phyloP scores from a whole-genome alignment of 2,113 vertebrate species.

The Rhinoderma darwinii region DNA sequence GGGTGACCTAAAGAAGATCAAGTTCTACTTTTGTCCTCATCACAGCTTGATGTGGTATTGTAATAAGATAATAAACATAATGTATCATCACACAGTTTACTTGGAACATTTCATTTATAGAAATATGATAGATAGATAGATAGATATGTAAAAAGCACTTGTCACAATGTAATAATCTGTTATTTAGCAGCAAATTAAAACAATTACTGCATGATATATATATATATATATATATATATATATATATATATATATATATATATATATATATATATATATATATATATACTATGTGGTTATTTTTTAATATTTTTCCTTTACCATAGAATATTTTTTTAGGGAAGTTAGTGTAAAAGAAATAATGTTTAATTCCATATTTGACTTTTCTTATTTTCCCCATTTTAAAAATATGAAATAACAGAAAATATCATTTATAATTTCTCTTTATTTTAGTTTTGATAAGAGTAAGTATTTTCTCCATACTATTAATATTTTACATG shows the following conservation, averaged over 20 bases:
- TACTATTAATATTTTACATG: background rate
- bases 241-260: no score
- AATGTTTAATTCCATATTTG: no score
- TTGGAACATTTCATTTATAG: background rate
- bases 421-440: no score
- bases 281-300: background rate
- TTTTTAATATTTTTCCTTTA: background rate
- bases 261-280: no score
- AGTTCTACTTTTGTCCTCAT: background rate
- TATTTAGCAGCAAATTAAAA: background rate
- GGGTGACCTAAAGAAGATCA: background rate
- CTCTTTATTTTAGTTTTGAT: background rate
- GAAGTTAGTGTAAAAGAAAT: no score
- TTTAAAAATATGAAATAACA: no score
- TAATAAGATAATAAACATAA: background rate
- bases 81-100: background rate
- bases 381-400: no score
- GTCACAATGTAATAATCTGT: background rate
- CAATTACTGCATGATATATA: background rate
- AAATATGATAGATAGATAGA: background rate
- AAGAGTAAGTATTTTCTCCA: background rate
- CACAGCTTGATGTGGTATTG: background rate
- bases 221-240: no score
- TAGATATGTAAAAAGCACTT: background rate
- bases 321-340: no score